Evolutionary conservation across 2,797 vertebrate species (phyloP).

Genomic region (Calcarius lapponicus): DNA sequence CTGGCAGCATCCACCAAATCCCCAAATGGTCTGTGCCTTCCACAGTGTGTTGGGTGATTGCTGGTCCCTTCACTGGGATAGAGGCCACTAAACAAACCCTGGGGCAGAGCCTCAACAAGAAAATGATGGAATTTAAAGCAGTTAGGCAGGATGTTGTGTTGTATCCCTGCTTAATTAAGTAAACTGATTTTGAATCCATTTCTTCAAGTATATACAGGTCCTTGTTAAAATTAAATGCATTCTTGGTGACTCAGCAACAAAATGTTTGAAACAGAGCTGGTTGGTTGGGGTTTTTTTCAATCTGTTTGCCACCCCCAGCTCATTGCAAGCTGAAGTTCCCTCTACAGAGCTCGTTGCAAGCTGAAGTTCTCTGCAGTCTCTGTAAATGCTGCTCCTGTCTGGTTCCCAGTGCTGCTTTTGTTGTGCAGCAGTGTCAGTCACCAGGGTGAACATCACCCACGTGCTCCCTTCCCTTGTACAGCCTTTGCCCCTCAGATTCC

Average conservation of each 20-base stretch:
- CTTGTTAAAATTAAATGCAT: not conserved
- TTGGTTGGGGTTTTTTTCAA: accelerated
- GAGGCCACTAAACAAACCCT: not conserved
- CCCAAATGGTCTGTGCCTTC: not conserved
- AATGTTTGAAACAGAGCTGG: not conserved
- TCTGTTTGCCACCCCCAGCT: not conserved
- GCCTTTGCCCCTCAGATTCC: not conserved
- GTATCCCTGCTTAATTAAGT: not conserved
- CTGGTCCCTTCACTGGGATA: not conserved
- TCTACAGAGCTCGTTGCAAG: not conserved
- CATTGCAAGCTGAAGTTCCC: not conserved
- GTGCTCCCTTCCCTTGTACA: not conserved
- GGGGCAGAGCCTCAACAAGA: not conserved
- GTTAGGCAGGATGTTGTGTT: not conserved
- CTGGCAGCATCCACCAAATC: not conserved
- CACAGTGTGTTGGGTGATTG: not conserved
- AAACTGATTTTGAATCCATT: not conserved
- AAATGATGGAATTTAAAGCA: not conserved
- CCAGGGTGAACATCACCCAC: not conserved
- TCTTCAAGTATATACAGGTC: not conserved
- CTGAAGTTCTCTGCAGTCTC: not conserved
- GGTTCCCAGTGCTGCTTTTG: not conserved
- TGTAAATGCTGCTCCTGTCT: not conserved
- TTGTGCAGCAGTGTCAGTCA: not conserved
- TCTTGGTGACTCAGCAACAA: not conserved